Base-by-base conservation (phyloP, 2,888 invertebrate genomes). In the Eristalinus sepulchralis region DNA sequence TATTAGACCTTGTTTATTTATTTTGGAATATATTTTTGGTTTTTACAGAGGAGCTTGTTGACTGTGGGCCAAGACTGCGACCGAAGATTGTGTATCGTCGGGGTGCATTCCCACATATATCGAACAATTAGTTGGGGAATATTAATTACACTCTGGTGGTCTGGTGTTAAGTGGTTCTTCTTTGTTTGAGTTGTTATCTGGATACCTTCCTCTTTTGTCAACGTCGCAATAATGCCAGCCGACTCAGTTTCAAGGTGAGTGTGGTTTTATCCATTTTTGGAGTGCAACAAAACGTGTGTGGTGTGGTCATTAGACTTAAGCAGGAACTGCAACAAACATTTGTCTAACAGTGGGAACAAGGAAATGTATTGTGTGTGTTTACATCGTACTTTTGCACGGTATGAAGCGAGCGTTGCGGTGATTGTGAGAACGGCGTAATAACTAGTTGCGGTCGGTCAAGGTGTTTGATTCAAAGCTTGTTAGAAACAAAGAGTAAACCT, bases 221-320 rank as follows among this genome's bases (percentile, higher is more conserved):
- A 86, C 73, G 63, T 79, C 82, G 86, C 81, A 86, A 17, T 71
- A 57, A 86, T 86, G 86, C 86, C 86, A 78, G 86, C 86, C 78
- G 86, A 86, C 75, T 86, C 86, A 22, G 59, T 83, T 82, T 86
- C 86, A 82, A 86, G 86, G 86, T 86, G 71, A 86, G 86, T 77
- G 78, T 72, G 57, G 71, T 62, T 60, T 64, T 71, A 11, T 59
- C 82, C 86, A 79, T 75, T 63, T 86, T 86, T 82, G 81, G 78
- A 31, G 47, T 47, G 47, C 47, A 47, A 8, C 17, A 71, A 27
- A 78, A 55, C 47, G 8, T 66, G 57, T 70, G 22, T 63, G 59
- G 9, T 20, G n/a, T 24, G 24, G 83, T 78, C 67, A 57, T 78
- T 70, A 71, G 27, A 39, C 64, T 20, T 8, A 70, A 83, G 66